These are phyloP conservation scores for Cantharis nigra DNA, from an alignment of 2,888 invertebrate genomes.

Conservation along the genomic window DNA sequence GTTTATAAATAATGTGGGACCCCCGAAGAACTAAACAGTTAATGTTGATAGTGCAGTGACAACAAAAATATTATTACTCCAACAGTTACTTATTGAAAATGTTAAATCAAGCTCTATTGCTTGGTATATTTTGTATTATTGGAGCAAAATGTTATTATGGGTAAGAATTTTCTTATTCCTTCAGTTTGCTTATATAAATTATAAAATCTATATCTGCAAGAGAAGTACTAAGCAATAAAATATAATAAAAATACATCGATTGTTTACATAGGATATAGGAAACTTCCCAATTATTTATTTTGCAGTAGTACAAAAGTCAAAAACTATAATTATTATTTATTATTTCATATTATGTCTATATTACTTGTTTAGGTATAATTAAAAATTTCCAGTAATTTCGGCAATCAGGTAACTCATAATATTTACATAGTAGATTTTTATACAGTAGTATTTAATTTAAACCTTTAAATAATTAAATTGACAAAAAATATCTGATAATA, in stretches of 20 bases:
- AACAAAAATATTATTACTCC: conserved; percentile 1
- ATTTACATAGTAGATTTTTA: too few relatives aligned
- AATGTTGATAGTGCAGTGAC: background rate
- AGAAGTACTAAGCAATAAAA: background rate
- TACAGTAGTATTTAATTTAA: too few relatives aligned
- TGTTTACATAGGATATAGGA: background rate
- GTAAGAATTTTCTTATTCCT: conserved; percentile 29
- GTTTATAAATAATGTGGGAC: conserved; percentile 39
- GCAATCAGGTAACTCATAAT: too few relatives aligned
- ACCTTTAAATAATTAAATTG: too few relatives aligned
- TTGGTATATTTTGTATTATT: conserved; percentile 34
- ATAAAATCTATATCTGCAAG: background rate
- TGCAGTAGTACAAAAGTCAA: background rate
- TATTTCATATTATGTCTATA: too few relatives aligned
- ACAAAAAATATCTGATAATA: background rate
- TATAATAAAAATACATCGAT: too few relatives aligned
- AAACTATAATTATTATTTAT: background rate
- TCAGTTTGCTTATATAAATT: background rate
- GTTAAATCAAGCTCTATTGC: conserved; percentile 36
- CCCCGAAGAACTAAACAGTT: conserved; percentile 24
- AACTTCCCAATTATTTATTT: background rate
- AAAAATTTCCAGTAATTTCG: too few relatives aligned
- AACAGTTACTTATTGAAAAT: conserved; percentile 25
- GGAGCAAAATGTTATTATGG: conserved; percentile 38
- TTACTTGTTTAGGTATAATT: too few relatives aligned